Conservation (phyloP, 2,113 vertebrate genomes). For the Gnathonemus echidnorhynchus region DNA sequence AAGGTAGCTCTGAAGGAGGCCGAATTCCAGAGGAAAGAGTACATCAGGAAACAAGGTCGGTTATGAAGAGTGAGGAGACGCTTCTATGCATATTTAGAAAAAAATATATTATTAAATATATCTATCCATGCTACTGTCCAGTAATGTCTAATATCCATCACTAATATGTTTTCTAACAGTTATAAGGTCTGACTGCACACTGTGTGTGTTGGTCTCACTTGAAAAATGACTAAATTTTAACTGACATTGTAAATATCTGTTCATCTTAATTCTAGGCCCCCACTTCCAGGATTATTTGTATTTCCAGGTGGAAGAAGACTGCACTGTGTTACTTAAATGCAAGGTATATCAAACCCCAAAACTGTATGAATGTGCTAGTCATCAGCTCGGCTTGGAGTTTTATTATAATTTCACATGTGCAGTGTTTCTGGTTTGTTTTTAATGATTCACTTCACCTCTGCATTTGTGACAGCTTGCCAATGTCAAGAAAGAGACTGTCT, state of each 20-base stretch:
- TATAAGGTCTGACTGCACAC: neutral
- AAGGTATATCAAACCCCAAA: conserved; percentile 62
- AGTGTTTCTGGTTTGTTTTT: neutral
- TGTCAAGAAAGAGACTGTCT: conserved; percentile 81
- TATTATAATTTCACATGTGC: neutral
- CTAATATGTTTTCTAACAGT: neutral
- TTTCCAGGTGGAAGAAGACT: conserved; percentile 82
- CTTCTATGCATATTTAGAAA: neutral
- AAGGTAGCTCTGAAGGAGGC: conserved; percentile 74
- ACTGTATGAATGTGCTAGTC: conserved; percentile 30
- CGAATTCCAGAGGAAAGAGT: conserved; percentile 85
- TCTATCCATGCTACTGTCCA: neutral
- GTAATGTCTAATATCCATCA: neutral
- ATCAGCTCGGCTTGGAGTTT: conserved; percentile 45
- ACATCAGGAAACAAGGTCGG: conserved; percentile 89
- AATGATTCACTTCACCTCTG: neutral
- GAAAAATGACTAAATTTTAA: neutral
- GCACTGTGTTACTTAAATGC: conserved; percentile 77
- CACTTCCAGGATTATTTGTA: conserved; percentile 82
- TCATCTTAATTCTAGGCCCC: conserved; percentile 63
- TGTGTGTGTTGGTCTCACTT: neutral
- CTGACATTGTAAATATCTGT: neutral
- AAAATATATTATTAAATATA: neutral
- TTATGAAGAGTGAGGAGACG: neutral
- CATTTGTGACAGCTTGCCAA: conserved; percentile 73